phyloP scores from a whole-genome alignment of 2,888 invertebrate species.

The Caenorhabditis panamensis region DNA sequence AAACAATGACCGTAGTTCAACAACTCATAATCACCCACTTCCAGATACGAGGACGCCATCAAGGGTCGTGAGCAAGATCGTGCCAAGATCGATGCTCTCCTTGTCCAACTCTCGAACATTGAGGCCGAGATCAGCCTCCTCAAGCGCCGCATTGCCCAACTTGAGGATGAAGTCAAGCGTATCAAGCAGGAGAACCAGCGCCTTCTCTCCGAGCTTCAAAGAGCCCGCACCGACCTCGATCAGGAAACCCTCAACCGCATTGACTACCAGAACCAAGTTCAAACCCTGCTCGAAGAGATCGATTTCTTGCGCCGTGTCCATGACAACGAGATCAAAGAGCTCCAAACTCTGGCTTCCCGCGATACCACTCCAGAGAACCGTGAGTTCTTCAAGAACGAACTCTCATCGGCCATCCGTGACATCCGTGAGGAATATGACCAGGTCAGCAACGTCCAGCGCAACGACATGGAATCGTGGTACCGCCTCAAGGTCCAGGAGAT shows the following conservation, averaged over 20 bases:
- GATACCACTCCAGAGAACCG: conserved; percentile 84
- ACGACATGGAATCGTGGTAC: conserved; percentile 83
- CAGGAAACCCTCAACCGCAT: conserved; percentile 83
- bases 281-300: conserved; percentile 83
- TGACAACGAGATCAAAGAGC: conserved; percentile 83
- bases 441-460: conserved; percentile 82
- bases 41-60: conserved; percentile 81
- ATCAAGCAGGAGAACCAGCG: conserved; percentile 82
- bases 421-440: conserved; percentile 83
- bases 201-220: conserved; percentile 69
- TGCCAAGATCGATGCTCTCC: conserved; percentile 82
- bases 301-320: conserved; percentile 83
- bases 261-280: conserved; percentile 83
- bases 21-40: conserved; percentile 17
- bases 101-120: conserved; percentile 82
- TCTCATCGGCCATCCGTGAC: conserved; percentile 83
- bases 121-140: conserved; percentile 83
- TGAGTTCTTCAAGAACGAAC: conserved; percentile 84
- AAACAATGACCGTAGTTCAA: conserved; percentile 27
- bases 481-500: conserved; percentile 84
- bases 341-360: conserved; percentile 83
- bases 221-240: conserved; percentile 81
- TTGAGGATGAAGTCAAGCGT: conserved; percentile 81
- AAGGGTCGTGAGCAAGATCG: conserved; percentile 78
- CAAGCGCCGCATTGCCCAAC: conserved; percentile 77